Conservation (phyloP, 2,888 invertebrate species). For the Tenthredo distinguenda region DNA sequence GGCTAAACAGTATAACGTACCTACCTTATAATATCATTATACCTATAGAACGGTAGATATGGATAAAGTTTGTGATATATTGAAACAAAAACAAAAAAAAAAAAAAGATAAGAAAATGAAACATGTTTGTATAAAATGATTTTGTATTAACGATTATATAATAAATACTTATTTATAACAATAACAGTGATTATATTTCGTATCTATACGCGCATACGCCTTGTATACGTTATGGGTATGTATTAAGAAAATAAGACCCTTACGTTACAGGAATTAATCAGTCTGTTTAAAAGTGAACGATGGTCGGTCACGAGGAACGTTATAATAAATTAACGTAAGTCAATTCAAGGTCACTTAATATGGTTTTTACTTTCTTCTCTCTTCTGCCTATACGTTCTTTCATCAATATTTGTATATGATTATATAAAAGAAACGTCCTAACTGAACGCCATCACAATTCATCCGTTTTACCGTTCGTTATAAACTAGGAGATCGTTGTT, state of each 20-base stretch:
- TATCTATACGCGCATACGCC: conserved; percentile 31
- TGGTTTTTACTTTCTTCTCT: background rate
- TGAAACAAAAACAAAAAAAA: conserved; percentile 40
- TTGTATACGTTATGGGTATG: background rate
- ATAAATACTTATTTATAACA: conserved; percentile 77
- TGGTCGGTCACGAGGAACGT: conserved; percentile 42
- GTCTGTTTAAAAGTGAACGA: conserved; percentile 52
- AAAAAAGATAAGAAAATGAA: conserved; percentile 55
- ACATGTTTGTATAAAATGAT: conserved; percentile 69
- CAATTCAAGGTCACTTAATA: conserved; percentile 14
- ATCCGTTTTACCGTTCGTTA: background rate
- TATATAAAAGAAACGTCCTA: conserved; percentile 15
- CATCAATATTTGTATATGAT: conserved; percentile 7
- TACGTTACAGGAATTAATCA: conserved; percentile 44
- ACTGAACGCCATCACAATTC: background rate
- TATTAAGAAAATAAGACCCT: conserved; percentile 1
- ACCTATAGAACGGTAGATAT: background rate
- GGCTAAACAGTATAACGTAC: background rate
- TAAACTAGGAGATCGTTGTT: background rate
- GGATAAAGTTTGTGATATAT: conserved; percentile 53
- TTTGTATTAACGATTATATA: conserved; percentile 74
- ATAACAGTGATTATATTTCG: conserved; percentile 64
- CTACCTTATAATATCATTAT: background rate
- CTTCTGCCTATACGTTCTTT: background rate
- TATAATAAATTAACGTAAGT: conserved; percentile 32